These are phyloP conservation scores for Tinamus guttatus DNA, from an alignment of 2,113 vertebrate species.

Conservation along the genomic window DNA sequence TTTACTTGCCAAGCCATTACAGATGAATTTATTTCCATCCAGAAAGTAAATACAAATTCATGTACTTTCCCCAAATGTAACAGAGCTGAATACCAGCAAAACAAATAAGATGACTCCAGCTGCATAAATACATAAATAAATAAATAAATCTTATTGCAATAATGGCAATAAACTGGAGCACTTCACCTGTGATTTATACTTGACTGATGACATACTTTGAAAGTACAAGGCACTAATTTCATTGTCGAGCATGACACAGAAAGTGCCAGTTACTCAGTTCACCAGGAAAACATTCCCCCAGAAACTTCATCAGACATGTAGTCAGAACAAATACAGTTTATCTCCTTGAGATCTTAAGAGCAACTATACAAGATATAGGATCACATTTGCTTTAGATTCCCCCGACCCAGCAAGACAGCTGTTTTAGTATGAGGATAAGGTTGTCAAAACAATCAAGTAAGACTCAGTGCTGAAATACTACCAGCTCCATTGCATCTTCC, in stretches of 20 bases:
- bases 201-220: not conserved
- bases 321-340: not conserved
- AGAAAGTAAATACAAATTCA: slow-evolving; percentile 19
- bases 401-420: not conserved
- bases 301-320: not conserved
- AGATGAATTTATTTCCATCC: not conserved
- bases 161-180: not conserved
- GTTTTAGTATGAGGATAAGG: not conserved
- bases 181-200: not conserved
- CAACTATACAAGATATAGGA: not conserved
- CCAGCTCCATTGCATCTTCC: not conserved
- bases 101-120: not conserved
- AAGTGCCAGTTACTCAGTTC: not conserved
- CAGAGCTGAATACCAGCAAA: not conserved
- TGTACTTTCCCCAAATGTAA: not conserved
- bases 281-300: not conserved
- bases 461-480: not conserved
- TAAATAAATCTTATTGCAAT: not conserved
- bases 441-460: not conserved
- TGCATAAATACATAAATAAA: not conserved
- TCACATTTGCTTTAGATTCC: not conserved
- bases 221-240: not conserved
- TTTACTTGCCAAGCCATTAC: not conserved
- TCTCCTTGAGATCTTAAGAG: not conserved
- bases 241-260: not conserved